A percentile compares a stretch with the other conserved stretches of the same genome.
These are phyloP conservation scores for Odocoileus virginianus DNA, from an alignment of 2,113 vertebrate genomes.

Conservation along the genomic window DNA sequence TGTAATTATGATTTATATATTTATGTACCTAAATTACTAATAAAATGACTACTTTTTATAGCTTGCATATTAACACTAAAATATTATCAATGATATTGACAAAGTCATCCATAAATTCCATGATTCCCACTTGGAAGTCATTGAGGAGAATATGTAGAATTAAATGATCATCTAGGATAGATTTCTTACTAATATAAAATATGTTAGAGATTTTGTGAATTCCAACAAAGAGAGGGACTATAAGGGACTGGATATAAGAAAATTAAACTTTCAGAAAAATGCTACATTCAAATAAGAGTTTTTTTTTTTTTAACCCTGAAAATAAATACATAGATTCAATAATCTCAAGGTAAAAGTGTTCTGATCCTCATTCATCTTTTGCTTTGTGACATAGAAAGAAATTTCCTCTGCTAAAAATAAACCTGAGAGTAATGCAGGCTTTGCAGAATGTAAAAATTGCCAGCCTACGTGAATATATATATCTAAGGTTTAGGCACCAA, in stretches of 20 bases:
- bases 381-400: background rate
- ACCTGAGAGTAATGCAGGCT: background rate
- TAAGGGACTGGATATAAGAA: background rate
- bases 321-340: background rate
- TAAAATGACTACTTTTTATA: background rate
- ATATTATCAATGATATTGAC: background rate
- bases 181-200: background rate
- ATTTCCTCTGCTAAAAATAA: background rate
- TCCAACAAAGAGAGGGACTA: background rate
- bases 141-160: background rate
- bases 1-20: background rate
- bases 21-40: background rate
- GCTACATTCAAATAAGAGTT: background rate
- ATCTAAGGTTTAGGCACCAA: background rate
- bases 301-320: background rate
- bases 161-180: background rate
- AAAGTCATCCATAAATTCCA: background rate
- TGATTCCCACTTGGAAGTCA: background rate
- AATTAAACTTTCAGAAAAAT: background rate
- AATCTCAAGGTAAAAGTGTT: background rate
- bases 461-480: background rate
- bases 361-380: background rate
- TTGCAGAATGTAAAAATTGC: background rate
- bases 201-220: background rate
- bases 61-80: background rate